Percentiles rank a stretch among this genome's conserved stretches.
These are phyloP conservation scores for Drosophila equinoxialis DNA, from an alignment of 1,140 invertebrate species.

Conservation along the genomic window DNA sequence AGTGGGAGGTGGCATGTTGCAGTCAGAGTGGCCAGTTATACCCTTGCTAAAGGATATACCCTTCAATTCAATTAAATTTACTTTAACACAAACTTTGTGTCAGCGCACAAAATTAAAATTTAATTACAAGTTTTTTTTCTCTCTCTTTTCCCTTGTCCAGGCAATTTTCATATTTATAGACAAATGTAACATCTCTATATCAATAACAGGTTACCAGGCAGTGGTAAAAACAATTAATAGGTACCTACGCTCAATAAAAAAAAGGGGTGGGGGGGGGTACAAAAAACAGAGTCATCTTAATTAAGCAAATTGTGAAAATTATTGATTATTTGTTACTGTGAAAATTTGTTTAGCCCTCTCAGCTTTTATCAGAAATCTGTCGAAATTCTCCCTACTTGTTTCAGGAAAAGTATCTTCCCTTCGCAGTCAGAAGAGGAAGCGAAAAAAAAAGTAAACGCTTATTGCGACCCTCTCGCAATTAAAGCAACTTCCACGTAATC, in stretches of 20 bases:
- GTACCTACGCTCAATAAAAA: too few species aligned
- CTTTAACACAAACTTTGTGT: background rate
- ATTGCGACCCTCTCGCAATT: background rate
- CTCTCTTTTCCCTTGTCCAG: background rate
- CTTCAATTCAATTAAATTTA: constrained; percentile 9
- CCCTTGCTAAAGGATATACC: constrained; percentile 4
- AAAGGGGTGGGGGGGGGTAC: too few species aligned
- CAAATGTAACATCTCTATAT: too few species aligned
- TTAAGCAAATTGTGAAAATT: too few species aligned
- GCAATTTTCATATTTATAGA: background rate
- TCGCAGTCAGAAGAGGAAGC: background rate
- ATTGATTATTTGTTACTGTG: too few species aligned
- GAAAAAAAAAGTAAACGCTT: background rate
- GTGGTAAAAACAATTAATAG: too few species aligned
- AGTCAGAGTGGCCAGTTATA: background rate
- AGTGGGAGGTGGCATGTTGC: background rate
- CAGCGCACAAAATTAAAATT: background rate
- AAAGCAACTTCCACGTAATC: constrained; percentile 11
- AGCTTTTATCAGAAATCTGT: background rate
- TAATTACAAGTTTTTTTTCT: background rate
- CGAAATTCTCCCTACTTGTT: background rate
- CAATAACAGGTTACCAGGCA: too few species aligned
- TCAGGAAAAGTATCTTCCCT: background rate
- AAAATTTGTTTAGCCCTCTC: background rate
- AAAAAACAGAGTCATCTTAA: too few species aligned